Conservation (phyloP, 2,113 vertebrate genomes). For the Tyrannus savana region DNA sequence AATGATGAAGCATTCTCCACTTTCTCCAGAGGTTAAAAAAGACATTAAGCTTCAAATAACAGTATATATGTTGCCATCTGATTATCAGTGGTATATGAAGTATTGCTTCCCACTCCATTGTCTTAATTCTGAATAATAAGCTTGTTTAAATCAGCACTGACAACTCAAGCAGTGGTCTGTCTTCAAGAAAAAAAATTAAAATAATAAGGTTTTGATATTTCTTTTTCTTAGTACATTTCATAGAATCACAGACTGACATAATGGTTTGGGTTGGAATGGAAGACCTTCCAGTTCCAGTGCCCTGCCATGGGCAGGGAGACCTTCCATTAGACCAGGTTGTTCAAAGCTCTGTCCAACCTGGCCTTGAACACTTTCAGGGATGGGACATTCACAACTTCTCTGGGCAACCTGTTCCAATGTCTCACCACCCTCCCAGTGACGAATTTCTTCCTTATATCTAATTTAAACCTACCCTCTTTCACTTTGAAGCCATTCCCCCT, state of each 20-base stretch:
- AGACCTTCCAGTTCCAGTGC: neutral
- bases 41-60: neutral
- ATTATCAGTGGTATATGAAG: neutral
- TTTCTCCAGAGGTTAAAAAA: neutral
- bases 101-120: neutral
- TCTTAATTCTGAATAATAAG: neutral
- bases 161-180: neutral
- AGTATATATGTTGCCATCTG: neutral
- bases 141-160: neutral
- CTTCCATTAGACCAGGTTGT: neutral
- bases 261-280: neutral
- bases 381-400: neutral
- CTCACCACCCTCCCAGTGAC: neutral
- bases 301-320: neutral
- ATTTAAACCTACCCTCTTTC: neutral
- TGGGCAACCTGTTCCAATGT: neutral
- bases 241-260: neutral
- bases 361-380: neutral
- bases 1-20: neutral
- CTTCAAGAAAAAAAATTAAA: neutral
- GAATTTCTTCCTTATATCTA: neutral
- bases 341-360: neutral
- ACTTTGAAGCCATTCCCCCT: neutral
- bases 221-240: neutral
- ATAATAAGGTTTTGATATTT: fast-evolving